A percentile compares a stretch with the other conserved stretches of the same genome.
These are phyloP conservation scores for Poeciliopsis occidentalis DNA, from an alignment of 2,113 vertebrate genomes.

Conservation along the genomic window DNA sequence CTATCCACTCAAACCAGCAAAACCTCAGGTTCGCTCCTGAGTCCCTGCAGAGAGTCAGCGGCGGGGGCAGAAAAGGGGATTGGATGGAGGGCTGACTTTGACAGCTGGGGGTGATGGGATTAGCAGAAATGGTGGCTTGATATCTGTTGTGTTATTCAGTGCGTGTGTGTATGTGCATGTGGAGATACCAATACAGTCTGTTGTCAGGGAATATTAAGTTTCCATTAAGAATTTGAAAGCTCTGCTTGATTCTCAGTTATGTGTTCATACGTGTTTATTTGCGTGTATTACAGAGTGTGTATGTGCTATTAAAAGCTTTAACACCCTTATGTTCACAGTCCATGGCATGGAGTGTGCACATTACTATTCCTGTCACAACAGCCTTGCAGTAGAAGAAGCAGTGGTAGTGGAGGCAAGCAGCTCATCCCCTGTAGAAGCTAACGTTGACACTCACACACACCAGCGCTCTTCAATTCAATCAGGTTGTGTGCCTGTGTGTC, in stretches of 20 bases:
- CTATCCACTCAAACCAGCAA: conserved; percentile 34
- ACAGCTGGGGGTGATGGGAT: conserved; percentile 74
- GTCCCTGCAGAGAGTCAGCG: conserved; percentile 42
- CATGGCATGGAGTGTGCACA: conserved; percentile 61
- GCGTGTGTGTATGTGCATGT: conserved; percentile 3
- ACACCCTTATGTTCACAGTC: conserved; percentile 58
- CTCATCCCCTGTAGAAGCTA: conserved; percentile 45
- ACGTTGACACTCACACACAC: conserved; percentile 31
- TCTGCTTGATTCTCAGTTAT: neutral
- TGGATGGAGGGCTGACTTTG: conserved; percentile 63
- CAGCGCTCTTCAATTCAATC: conserved; percentile 15
- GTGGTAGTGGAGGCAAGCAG: conserved; percentile 63
- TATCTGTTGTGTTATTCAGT: conserved; percentile 53
- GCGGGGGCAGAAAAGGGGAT: conserved; percentile 35
- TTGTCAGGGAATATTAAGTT: conserved; percentile 52
- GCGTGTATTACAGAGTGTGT: neutral
- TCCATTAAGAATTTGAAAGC: conserved; percentile 29
- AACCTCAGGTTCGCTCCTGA: conserved; percentile 55
- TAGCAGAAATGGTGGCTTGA: conserved; percentile 59
- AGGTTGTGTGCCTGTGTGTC: conserved; percentile 7
- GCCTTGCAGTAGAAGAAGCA: conserved; percentile 78
- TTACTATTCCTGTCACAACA: conserved; percentile 84
- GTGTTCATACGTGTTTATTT: neutral
- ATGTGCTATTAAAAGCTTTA: conserved; percentile 41
- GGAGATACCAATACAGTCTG: conserved; percentile 28